Evolutionary conservation across 2,797 vertebrate genomes (phyloP), one percentile per base, ranked within the genome.

Genomic region (Ptychobarbus kaznakovi): DNA sequence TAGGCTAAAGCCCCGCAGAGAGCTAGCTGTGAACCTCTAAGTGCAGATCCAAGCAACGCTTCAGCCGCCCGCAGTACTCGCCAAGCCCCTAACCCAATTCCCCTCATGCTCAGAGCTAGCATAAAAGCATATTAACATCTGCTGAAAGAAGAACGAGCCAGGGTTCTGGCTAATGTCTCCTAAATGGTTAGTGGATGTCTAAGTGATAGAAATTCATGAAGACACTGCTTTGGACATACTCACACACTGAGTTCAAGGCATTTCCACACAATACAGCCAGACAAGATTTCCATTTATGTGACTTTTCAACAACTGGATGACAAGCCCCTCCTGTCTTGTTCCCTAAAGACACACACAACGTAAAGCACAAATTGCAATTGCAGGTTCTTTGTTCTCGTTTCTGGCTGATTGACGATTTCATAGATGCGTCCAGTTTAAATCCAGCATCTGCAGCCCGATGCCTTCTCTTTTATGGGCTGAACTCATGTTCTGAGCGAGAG

Each of bases 371-470:
- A 44, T 40, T 80, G 61, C 53, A 73, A 74, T 82, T 84, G 68
- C 77, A 81, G 46, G 16, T 25, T 80, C 81, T 86, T 87, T 87
- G 84, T 86, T 84, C 74, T 88, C 44, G 46, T 84, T 86, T 86
- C 44, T 79, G 81, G 69, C 42, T 88, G 84, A 90, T 72, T 90
- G 79, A 87, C 79, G 79, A 87, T 80, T 87, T 88, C 70, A 86
- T 69, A 46, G 1, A 82, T 80, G 81, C 76, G 86, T 90, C 81
- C 85, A 75, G 81, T 87, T 88, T 84, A 87, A 88, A 87, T 83
- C 75, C 76, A 73, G 51, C 46, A 28, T 82, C 63, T 87, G 53
- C 83, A 80, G 66, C 89, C 83, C 7, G 7, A 28, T 84, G 79
- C 61, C 81, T 73, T 84, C 74, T 68, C 69, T 87, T 87, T 84